phyloP scores from a whole-genome alignment of 1,140 invertebrate genomes.

The Diabrotica undecimpunctata region DNA sequence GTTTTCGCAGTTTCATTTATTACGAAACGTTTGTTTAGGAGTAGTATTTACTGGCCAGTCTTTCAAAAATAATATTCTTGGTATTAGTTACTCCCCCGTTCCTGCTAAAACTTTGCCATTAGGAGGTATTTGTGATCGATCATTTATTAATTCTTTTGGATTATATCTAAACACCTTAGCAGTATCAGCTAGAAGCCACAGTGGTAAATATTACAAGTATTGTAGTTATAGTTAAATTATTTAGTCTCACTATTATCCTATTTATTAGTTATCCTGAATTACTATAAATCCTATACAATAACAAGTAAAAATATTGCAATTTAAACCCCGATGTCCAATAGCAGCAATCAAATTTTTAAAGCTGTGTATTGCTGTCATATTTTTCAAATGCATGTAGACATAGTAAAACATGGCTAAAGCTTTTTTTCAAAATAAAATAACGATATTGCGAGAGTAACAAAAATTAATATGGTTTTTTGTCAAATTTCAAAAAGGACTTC shows the following conservation, averaged over 20 bases:
- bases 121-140: constrained; percentile 20
- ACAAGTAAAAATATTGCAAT: no score
- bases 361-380: no score
- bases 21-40: constrained; percentile 37
- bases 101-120: not conserved
- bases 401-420: no score
- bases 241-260: not conserved
- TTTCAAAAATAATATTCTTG: constrained; percentile 29
- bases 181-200: constrained; percentile 7
- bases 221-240: no score
- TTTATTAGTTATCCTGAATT: not conserved
- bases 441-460: not conserved
- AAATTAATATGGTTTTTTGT: not conserved
- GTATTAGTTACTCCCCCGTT: constrained; percentile 30
- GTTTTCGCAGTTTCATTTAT: constrained; percentile 39
- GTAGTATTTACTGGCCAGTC: constrained; percentile 30
- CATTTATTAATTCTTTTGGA: not conserved
- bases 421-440: not conserved
- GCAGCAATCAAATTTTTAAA: no score
- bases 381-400: no score
- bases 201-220: constrained; percentile 9
- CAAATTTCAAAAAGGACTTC: no score
- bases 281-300: not conserved
- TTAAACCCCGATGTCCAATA: no score
- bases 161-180: constrained; percentile 1